Evolutionary conservation across 35 echinoderm and acorn worm genomes (phyloP).

Genomic region (Ophioderma brevispina): DNA sequence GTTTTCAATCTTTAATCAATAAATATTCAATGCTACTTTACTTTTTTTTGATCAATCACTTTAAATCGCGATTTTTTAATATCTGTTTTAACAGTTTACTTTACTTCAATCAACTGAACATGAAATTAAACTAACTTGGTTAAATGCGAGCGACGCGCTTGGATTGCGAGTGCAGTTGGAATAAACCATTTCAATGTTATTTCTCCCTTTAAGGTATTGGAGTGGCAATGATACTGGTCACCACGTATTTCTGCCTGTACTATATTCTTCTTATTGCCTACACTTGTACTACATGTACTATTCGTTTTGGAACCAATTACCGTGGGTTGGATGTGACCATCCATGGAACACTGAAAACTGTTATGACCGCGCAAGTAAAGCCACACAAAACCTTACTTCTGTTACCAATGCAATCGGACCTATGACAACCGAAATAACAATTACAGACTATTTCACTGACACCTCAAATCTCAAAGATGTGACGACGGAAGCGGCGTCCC

Average conservation of each 20-base stretch:
- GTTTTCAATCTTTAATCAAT: no score
- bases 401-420: neutral
- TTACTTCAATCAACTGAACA: no score
- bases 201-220: slow-evolving; percentile 49
- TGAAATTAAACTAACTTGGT: no score
- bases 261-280: slow-evolving; percentile 84
- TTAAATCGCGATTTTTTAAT: no score
- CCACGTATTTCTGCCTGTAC: slow-evolving; percentile 67
- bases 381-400: neutral
- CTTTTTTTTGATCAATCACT: no score
- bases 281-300: slow-evolving; percentile 69
- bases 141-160: no score
- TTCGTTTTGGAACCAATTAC: slow-evolving; percentile 51
- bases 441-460: neutral
- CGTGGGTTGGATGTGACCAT: slow-evolving; percentile 64
- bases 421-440: neutral
- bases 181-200: no score
- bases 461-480: neutral
- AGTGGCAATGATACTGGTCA: slow-evolving; percentile 67
- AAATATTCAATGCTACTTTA: no score
- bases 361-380: slow-evolving; percentile 17
- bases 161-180: no score
- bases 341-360: slow-evolving; percentile 68
- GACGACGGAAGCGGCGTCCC: neutral
- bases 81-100: no score